These are phyloP conservation scores for Dasysyrphus tricinctus DNA, from an alignment of 2,888 invertebrate species.

Conservation along the genomic window DNA sequence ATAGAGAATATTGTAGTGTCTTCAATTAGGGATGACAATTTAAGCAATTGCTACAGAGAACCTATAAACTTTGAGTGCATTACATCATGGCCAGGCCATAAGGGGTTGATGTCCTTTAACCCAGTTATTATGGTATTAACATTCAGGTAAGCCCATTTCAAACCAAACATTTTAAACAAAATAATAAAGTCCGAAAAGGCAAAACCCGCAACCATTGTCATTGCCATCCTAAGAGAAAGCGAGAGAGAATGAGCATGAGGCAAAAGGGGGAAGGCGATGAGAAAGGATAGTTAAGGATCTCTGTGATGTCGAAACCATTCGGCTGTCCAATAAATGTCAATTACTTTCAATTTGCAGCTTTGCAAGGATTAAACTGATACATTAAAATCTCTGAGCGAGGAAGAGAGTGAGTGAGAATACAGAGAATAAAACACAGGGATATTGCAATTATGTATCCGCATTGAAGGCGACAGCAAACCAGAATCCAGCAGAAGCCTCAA, in stretches of 20 bases:
- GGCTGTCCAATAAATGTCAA: constrained; percentile 82
- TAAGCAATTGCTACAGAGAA: constrained; percentile 37
- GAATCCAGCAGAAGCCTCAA: constrained; percentile 31
- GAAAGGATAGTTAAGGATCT: constrained; percentile 9
- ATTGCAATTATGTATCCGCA: constrained; percentile 19
- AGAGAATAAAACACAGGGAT: constrained; percentile 45
- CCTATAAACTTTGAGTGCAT: constrained; percentile 45
- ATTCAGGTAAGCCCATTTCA: constrained; percentile 9
- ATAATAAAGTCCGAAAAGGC: constrained; percentile 29
- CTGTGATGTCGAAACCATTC: constrained; percentile 72
- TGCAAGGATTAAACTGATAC: constrained; percentile 77
- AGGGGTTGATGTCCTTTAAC: constrained; percentile 15
- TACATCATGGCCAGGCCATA: constrained; percentile 60
- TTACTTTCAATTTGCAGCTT: constrained; percentile 80
- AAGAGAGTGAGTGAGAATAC: constrained; percentile 15
- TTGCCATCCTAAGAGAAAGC: background rate
- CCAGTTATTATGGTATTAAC: background rate
- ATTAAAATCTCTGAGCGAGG: constrained; percentile 59
- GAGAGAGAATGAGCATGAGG: background rate
- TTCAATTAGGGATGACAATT: constrained; percentile 49
- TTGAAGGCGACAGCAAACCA: constrained; percentile 36
- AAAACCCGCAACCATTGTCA: background rate
- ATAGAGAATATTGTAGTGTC: constrained; percentile 44
- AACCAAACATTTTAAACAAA: background rate
- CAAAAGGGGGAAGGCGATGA: background rate